A percentile compares a stretch with the other conserved stretches of the same genome.
phyloP scores from a whole-genome alignment of 1,140 invertebrate genomes.

The Ridgeia piscesae region DNA sequence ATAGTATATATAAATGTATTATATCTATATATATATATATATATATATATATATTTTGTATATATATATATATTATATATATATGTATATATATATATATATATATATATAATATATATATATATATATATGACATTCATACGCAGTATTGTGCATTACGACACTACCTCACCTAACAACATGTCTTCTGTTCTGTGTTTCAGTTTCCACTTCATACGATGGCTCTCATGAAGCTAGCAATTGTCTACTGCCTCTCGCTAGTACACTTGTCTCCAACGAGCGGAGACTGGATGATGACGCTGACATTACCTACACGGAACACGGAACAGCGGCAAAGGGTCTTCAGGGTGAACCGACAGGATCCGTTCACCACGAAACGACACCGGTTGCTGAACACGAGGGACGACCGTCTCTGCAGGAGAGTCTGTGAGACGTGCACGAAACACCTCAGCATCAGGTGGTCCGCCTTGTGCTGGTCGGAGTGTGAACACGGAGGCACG shows the following conservation, averaged over 20 bases:
- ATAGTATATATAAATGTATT: too few relatives aligned
- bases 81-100: too few relatives aligned
- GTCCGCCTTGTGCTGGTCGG: not conserved
- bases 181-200: not conserved
- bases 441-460: not conserved
- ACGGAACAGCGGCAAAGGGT: not conserved
- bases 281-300: not conserved
- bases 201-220: not conserved
- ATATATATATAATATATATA: too few relatives aligned
- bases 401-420: not conserved
- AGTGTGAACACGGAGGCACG: not conserved
- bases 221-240: not conserved
- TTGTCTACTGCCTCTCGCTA: not conserved
- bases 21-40: too few relatives aligned
- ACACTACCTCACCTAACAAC: not conserved
- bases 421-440: not conserved
- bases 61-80: too few relatives aligned
- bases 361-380: not conserved
- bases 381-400: not conserved
- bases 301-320: not conserved
- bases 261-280: not conserved
- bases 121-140: too few relatives aligned
- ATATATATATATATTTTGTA: too few relatives aligned
- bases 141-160: too few relatives aligned
- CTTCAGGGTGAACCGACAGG: not conserved